Percentiles rank a stretch among this genome's conserved stretches.
phyloP scores from a whole-genome alignment of 1,140 invertebrate genomes.

The Orius insidiosus region DNA sequence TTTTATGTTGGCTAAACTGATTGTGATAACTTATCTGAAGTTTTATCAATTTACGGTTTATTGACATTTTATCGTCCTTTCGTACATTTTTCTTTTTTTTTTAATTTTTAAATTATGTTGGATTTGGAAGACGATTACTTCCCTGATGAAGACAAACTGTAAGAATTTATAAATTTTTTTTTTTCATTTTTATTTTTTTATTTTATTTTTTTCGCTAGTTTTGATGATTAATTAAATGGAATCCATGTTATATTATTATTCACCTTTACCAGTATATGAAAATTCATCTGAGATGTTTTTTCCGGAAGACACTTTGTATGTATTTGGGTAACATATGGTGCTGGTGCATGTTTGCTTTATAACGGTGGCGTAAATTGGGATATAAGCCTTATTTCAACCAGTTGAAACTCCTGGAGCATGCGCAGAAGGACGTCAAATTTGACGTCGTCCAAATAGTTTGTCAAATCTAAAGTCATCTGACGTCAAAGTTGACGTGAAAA shows the following conservation, averaged over 20 bases:
- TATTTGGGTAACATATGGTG: background rate
- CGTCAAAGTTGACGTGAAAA: too few relatives aligned
- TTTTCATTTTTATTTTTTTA: conserved; percentile 1
- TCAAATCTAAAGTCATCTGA: too few relatives aligned
- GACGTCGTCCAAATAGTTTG: too few relatives aligned
- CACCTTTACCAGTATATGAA: background rate
- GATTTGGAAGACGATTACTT: conserved; percentile 17
- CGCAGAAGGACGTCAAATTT: too few relatives aligned
- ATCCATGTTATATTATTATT: too few relatives aligned
- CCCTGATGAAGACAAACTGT: conserved; percentile 16
- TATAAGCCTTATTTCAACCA: too few relatives aligned
- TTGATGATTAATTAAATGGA: background rate
- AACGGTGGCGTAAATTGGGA: too few relatives aligned
- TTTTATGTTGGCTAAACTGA: too few relatives aligned
- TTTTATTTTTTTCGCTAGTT: background rate
- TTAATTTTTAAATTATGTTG: conserved; percentile 4
- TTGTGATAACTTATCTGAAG: too few relatives aligned
- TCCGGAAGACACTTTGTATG: conserved; percentile 10
- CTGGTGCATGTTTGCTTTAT: too few relatives aligned
- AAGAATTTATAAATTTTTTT: conserved; percentile 5
- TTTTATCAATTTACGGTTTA: too few relatives aligned
- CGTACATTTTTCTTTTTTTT: background rate
- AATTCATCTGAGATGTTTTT: background rate
- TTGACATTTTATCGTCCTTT: background rate
- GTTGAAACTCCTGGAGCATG: too few relatives aligned